Evolutionary conservation across 1,140 invertebrate genomes (phyloP), one percentile per base, ranked within the genome.

Genomic region (Apis cerana): DNA sequence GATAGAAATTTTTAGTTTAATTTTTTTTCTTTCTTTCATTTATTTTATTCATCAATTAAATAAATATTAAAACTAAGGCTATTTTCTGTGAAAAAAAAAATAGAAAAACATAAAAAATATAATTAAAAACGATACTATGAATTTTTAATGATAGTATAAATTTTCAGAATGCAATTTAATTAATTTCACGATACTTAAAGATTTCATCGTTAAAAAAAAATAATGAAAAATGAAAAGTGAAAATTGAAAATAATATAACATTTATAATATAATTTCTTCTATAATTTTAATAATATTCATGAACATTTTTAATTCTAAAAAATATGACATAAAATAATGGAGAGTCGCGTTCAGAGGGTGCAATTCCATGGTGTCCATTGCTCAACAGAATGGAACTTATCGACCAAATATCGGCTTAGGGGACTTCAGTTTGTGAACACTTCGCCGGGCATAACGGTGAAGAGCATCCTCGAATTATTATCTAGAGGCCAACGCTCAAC

Each of bases 361-460:
- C 21, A 50, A 21, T 10, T 52, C 62, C 50, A 71, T 71, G 67
- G 67, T 78, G 13, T 8, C 19, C 8, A 17, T 0, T 43, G 27
- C 23, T 83, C 54, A 19, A 52, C 33, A 21, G 19, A 64, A 9
- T 43, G 58, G 50, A 56, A 23, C 65, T 80, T 88, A 89, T 89
- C 75, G 88, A 89, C 52, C 86, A 89, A 89, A 89, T 78, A 86
- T 77, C 65, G 56, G 50, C 59, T 83, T 9, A 8, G 10, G 15
- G 11, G 48, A 56, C 48, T 75, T 23, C 56, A 19, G 27, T 33
- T 21, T 67, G 59, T 19, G 69, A 65, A 62, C 71, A 15, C 75
- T 61, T 56, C n/a, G 68, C 43, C 52, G 81, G 33, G 12, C 17
- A n/a, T 43, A 83, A 67, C 59, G 50, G 5, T 83, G 54, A 74